Evolutionary conservation across 2,888 invertebrate genomes (phyloP).

Genomic region (Epinotia bilunana): DNA sequence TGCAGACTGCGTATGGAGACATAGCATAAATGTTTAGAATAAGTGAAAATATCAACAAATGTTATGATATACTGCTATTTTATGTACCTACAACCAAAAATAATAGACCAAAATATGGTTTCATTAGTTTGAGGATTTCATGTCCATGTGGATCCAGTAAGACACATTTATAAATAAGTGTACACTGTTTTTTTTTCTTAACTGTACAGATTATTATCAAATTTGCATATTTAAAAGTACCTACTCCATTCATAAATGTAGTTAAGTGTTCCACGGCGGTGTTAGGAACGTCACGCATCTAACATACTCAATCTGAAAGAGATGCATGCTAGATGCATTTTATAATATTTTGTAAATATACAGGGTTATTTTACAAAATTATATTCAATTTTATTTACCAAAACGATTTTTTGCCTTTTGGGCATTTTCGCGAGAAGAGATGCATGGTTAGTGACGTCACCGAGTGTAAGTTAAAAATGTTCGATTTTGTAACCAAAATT

Average conservation of each 20-base stretch:
- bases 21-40: neutral
- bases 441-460: too few relatives aligned
- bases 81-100: neutral
- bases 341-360: neutral
- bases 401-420: neutral
- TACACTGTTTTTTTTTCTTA: neutral
- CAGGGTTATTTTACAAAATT: slow-evolving; percentile 16
- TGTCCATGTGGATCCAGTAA: neutral
- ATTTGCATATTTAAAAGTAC: neutral
- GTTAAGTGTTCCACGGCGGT: neutral
- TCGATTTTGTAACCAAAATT: too few relatives aligned
- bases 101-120: neutral
- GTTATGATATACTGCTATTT: neutral
- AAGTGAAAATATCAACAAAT: neutral
- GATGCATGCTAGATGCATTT: neutral
- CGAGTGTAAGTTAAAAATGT: too few relatives aligned
- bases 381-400: neutral
- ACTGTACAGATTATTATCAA: neutral
- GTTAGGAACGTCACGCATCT: neutral
- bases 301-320: neutral
- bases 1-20: neutral
- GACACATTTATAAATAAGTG: neutral
- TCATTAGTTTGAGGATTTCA: neutral
- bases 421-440: too few relatives aligned
- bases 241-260: neutral